Evolutionary conservation across 2,888 invertebrate species (phyloP), one percentile per base, ranked within the genome.

Genomic region (Drosophila affinis): DNA sequence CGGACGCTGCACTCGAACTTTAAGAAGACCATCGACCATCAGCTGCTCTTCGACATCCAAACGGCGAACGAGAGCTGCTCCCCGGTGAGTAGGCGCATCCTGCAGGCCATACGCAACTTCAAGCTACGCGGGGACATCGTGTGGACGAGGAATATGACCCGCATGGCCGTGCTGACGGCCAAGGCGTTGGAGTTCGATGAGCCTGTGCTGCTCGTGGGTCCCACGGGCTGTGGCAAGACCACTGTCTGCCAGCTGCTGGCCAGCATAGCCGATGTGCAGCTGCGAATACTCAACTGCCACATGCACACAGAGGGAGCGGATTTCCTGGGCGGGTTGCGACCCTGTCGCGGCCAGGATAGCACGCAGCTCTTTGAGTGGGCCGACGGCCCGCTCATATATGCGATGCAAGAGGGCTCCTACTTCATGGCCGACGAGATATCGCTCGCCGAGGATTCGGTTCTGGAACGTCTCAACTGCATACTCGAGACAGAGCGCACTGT

Each of bases 381-480:
- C 0, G 98, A 99, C 91, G 99, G 99, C 0, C 98, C 99, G 0
- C 93, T 99, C 60, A 96, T 99, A 54, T 93, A 95, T 70, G 96
- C 99, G 0, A 98, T 99, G 99, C 93, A 94, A 79, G 93, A 94
- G 14, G 99, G 99, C 1, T 94, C 95, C 71, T 94, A 98, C 89
- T 98, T 99, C 90, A 93, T 99, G 76, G 97, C 98, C 0, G 99
- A 99, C 93, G 99, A 99, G 94, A 99, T 99, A 82, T 99, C 99
- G 0, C 92, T 99, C 75, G 99, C 99, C 0, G 99, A 99, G 91
- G 99, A 99, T 90, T 98, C 98, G 76, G 99, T 99, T 3, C 93
- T 99, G 61, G 99, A 99, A 93, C 94, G 99, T 89, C 93, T 99
- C 62, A 99, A 99, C 93, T 99, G 98, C 29, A 94, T 99, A 60